Evolutionary conservation across 2,888 invertebrate genomes (phyloP).

Genomic region (Hemistola chrysoprasaria): DNA sequence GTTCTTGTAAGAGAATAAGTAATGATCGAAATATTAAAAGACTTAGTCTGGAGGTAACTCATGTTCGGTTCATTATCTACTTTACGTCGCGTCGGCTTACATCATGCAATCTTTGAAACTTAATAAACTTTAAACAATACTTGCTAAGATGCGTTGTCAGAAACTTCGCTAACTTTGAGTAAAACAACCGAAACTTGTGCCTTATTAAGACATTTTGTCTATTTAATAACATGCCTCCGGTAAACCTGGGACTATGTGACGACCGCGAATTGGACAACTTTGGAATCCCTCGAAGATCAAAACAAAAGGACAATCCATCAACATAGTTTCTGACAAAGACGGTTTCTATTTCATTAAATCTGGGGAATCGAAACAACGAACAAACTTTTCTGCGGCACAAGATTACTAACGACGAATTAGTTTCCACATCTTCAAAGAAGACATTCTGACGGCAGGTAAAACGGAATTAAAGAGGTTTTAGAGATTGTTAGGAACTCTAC

Average conservation of each 20-base stretch:
- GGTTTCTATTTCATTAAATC: conserved; percentile 62
- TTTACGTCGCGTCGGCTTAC: conserved; percentile 65
- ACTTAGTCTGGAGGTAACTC: conserved; percentile 38
- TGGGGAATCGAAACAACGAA: conserved; percentile 40
- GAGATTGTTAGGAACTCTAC: conserved; percentile 43
- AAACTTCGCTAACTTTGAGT: conserved; percentile 63
- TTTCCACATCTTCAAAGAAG: conserved; percentile 68
- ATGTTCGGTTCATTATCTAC: conserved; percentile 58
- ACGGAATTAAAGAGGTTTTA: conserved; percentile 48
- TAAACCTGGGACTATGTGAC: conserved; percentile 28
- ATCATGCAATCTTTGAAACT: conserved; percentile 71
- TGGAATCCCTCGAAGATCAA: conserved; percentile 26
- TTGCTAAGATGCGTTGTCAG: conserved; percentile 74
- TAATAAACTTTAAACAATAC: conserved; percentile 78
- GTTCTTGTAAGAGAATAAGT: conserved; percentile 31
- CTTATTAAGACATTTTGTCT: conserved; percentile 69
- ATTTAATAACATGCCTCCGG: conserved; percentile 53
- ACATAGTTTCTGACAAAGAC: conserved; percentile 53
- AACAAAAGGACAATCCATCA: conserved; percentile 44
- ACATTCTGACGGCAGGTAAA: conserved; percentile 71
- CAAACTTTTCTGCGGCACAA: conserved; percentile 50
- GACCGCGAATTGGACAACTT: conserved; percentile 35
- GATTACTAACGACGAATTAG: conserved; percentile 67
- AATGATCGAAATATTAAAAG: conserved; percentile 40
- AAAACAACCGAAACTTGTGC: conserved; percentile 62